A percentile compares a stretch with the other conserved stretches of the same genome.
Evolutionary conservation across 2,797 vertebrate genomes (phyloP).

Genomic region (Chaetodon trifasciatus): DNA sequence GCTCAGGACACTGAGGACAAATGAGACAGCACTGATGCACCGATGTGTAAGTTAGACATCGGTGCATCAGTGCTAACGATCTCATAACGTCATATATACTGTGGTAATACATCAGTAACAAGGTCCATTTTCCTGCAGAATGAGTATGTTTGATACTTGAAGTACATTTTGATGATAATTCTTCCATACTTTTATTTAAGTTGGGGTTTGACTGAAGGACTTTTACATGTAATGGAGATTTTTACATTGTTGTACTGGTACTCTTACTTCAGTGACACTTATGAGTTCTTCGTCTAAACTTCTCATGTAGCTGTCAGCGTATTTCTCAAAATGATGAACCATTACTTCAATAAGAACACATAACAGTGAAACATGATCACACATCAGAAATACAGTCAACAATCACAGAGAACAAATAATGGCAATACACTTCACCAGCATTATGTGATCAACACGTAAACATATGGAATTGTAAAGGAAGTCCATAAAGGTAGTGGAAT

Average conservation of each 20-base stretch:
- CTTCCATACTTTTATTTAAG: not conserved
- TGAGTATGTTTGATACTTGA: not conserved
- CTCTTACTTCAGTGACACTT: not conserved
- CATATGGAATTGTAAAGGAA: not conserved
- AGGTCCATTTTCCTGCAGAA: not conserved
- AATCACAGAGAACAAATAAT: not conserved
- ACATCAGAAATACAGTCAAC: not conserved
- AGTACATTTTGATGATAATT: not conserved
- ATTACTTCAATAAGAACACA: constrained; percentile 15
- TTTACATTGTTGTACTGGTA: not conserved
- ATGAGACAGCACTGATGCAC: too few species aligned
- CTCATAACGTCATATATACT: not conserved
- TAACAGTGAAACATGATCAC: constrained; percentile 13
- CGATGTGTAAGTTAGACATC: too few species aligned
- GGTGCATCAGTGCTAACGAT: not conserved
- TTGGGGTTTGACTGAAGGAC: not conserved
- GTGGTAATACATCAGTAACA: not conserved
- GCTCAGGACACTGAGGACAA: too few species aligned
- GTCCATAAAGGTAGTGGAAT: constrained; percentile 19
- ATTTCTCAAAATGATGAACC: not conserved
- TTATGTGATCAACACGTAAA: constrained; percentile 17
- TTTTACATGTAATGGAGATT: not conserved
- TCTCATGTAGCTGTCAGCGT: not conserved
- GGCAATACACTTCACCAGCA: not conserved
- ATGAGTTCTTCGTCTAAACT: not conserved